Percentiles rank a stretch among this genome's conserved stretches.
phyloP scores from a whole-genome alignment of 2,797 vertebrate genomes.

The Anomalospiza imberbis region DNA sequence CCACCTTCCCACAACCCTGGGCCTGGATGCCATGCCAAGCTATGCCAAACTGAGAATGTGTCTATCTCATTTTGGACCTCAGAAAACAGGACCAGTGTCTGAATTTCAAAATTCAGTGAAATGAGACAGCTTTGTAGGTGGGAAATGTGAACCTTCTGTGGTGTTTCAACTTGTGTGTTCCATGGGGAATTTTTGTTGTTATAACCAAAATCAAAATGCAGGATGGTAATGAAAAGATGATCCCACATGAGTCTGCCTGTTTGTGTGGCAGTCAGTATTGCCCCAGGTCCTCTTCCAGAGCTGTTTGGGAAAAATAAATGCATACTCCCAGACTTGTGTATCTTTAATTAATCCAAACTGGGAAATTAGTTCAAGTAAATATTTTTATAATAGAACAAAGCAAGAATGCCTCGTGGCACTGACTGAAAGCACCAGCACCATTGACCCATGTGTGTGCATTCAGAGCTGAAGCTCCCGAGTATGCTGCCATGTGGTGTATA shows the following conservation, averaged over 20 bases:
- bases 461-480: neutral
- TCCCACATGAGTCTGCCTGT: neutral
- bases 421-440: neutral
- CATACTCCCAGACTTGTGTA: neutral
- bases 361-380: neutral
- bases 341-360: neutral
- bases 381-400: neutral
- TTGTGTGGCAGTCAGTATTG: neutral
- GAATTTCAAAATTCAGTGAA: neutral
- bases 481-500: neutral
- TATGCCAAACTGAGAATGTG: neutral
- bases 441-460: neutral
- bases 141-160: neutral
- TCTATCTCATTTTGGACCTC: neutral
- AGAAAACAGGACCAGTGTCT: neutral
- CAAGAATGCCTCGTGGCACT: neutral
- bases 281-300: neutral
- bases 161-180: neutral
- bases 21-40: neutral
- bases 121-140: neutral
- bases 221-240: neutral
- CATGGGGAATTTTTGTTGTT: neutral
- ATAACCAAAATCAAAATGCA: neutral
- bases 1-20: neutral
- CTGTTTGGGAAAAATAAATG: neutral